Base-by-base conservation (phyloP, 2,888 invertebrate genomes). In the Melieria crassipennis region DNA sequence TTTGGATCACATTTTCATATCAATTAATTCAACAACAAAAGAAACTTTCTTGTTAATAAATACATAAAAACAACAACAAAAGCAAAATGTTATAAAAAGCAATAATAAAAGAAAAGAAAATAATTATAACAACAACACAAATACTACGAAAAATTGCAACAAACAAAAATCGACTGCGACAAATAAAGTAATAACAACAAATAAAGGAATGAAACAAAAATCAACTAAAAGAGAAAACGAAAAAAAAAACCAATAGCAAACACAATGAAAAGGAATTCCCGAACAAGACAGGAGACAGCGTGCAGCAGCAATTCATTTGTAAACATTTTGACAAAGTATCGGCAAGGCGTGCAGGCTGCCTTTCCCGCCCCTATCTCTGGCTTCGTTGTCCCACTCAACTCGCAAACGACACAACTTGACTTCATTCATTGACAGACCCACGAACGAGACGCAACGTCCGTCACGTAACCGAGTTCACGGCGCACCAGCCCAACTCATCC, bases 1-100 rank as follows among this genome's bases (percentile, higher is more conserved):
- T 69, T 52, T 52, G 5, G 11, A 52, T 69, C 57, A 66, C 70
- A 66, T 65, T 64, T 65, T 61, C 62, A 70, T 62, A 71, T 66
- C 62, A 70, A 69, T 73, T 64, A 75, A 69, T 69, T 61, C 56
- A 48, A 72, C 62, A 65, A 52, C 30, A 73, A 73, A 72, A 45
- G 70, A 70, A 30, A 73, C 61, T 10, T 64, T 56, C 70, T 66
- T 68, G 48, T 47, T 47, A 58, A 62, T 55, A 74, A 72, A 57
- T 50, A 66, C 61, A 9, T 43, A 58, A 70, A 61, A 65, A 45
- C 43, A 46, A 60, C 13, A 65, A 61, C 16, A 50, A 50, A 52
- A 52, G 7, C 48, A 64, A 47, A 67, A 11, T 11, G 46, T 52
- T 48, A 52, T n/a, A 43, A 57, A 71, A 50, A 46, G 62, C 11